Evolutionary conservation across 2,797 vertebrate species (phyloP).

Genomic region (Microctenopoma lineatum): DNA sequence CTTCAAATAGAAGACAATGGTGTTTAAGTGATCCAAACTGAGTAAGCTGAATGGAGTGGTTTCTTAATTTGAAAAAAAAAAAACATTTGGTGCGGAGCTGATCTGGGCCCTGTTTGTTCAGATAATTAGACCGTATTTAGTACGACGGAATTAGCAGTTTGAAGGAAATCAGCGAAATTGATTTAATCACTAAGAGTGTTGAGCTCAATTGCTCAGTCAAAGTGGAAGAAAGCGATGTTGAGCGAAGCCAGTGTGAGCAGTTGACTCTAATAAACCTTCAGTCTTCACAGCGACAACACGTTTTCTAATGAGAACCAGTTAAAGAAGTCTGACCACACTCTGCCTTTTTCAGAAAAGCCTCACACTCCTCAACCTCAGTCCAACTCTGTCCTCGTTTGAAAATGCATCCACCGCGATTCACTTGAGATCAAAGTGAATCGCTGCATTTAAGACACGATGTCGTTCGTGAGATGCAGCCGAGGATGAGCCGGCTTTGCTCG

Average conservation of each 20-base stretch:
- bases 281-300: slow-evolving; percentile 11
- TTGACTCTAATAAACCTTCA: slow-evolving; percentile 31
- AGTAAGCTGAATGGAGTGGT: not conserved
- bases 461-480: slow-evolving; percentile 34
- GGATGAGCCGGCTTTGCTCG: slow-evolving; percentile 31
- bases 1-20: slow-evolving; percentile 21
- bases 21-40: slow-evolving; percentile 34
- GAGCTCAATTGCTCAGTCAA: slow-evolving; percentile 43
- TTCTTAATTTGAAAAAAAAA: slow-evolving; percentile 21
- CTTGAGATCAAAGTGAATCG: slow-evolving; percentile 42
- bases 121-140: slow-evolving; percentile 51
- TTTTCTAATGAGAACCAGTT: slow-evolving; percentile 32
- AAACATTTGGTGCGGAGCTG: slow-evolving; percentile 17
- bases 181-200: slow-evolving; percentile 56
- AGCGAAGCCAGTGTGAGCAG: slow-evolving; percentile 10
- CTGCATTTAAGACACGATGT: slow-evolving; percentile 42
- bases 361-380: slow-evolving; percentile 14
- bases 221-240: slow-evolving; percentile 18
- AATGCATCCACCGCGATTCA: slow-evolving; percentile 9
- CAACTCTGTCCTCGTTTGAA: slow-evolving; percentile 35
- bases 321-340: slow-evolving; percentile 5
- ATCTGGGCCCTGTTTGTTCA: slow-evolving; percentile 37
- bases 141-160: slow-evolving; percentile 33
- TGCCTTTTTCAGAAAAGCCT: not conserved
- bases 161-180: slow-evolving; percentile 42